Conservation (phyloP, 2,888 invertebrate species). For the Elysia crispata region DNA sequence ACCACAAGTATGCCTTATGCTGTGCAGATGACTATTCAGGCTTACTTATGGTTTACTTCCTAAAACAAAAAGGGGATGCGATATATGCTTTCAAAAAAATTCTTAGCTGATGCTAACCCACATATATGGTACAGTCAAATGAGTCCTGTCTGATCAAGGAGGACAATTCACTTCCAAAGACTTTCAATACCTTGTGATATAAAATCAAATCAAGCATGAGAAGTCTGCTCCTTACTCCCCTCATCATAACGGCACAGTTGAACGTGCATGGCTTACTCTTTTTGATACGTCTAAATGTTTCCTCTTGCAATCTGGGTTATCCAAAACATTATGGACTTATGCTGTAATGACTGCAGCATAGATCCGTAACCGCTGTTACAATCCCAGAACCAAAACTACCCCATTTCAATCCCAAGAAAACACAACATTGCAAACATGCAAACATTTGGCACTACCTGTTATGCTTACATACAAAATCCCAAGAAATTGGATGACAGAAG, state of each 20-base stretch:
- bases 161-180: too few relatives aligned
- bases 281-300: conserved; percentile 54
- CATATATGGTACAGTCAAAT: too few relatives aligned
- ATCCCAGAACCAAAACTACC: conserved; percentile 23
- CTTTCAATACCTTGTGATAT: too few relatives aligned
- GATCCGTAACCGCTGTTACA: conserved; percentile 51
- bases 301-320: conserved; percentile 42
- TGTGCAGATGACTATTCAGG: conserved; percentile 1
- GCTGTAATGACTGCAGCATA: conserved; percentile 50
- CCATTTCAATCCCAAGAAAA: conserved; percentile 43
- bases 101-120: too few relatives aligned
- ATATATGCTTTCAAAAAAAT: too few relatives aligned
- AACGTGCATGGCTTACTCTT: conserved; percentile 48
- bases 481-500: conserved; percentile 50
- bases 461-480: conserved; percentile 20
- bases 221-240: too few relatives aligned
- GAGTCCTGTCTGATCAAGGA: too few relatives aligned
- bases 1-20: background rate
- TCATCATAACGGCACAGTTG: conserved; percentile 43
- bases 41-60: background rate
- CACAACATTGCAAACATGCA: conserved; percentile 44
- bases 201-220: too few relatives aligned
- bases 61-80: conserved; percentile 5
- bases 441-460: conserved; percentile 5
- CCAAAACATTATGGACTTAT: conserved; percentile 53